Evolutionary conservation across 2,888 invertebrate genomes (phyloP), one percentile per base, ranked within the genome.

Genomic region (Malacosoma neustria): DNA sequence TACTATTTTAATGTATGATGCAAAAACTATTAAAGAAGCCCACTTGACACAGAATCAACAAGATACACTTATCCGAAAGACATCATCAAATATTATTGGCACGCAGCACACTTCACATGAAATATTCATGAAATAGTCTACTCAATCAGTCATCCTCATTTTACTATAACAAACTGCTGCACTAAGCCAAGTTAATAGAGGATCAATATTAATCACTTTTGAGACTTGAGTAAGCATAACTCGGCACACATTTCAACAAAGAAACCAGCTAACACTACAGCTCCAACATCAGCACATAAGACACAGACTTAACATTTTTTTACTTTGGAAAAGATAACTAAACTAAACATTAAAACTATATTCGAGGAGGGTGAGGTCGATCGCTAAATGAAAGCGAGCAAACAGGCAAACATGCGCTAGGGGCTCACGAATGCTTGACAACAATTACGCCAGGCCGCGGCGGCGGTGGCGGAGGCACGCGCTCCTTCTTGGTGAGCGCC

Each of bases 361-460:
- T 84, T 84, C 82, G 82, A 82, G 81, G 72, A 74, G 73, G 72
- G 70, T 72, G 63, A 68, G 69, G 64, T 62, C 60, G 71, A 71
- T 72, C 66, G 62, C 60, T 54, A 61, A 71, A 66, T 70, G 43
- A 58, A 71, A 71, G 65, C 66, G 54, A 58, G 57, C 54, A 3
- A 60, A 61, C 60, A 64, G 64, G 57, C 44, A 51, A 64, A 43
- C 43, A 49, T 54, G 57, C 63, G 57, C 53, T 61, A 41, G 82
- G 61, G 59, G 77, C 91, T 92, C 91, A 92, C 89, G 92, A 92
- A 67, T 94, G 94, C 75, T 95, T 95, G 41, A 93, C 95, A 42
- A 96, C 96, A 57, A 96, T 96, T 43, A 96, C 96, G 46, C 95
- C 95, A 13, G 96, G 96, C 61, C 96, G 91, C 59, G 92, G 91